phyloP scores from a whole-genome alignment of 2,113 vertebrate genomes.

The Heteronetta atricapilla region DNA sequence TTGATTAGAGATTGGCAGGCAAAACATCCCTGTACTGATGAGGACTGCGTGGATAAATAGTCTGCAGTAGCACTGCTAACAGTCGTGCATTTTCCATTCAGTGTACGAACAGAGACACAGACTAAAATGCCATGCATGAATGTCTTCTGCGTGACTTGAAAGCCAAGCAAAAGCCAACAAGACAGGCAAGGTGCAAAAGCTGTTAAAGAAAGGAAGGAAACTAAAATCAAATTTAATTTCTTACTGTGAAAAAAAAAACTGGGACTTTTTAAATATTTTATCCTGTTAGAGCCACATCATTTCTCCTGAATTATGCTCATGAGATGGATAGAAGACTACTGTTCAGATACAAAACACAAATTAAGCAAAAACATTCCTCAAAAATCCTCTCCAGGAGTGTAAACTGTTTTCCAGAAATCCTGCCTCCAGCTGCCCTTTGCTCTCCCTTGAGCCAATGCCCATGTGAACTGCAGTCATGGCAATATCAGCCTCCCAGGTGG shows the following conservation, averaged over 20 bases:
- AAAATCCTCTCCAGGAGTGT: neutral
- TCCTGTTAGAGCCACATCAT: neutral
- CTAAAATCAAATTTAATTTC: neutral
- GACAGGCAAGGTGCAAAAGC: neutral
- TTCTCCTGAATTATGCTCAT: neutral
- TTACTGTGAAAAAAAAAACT: neutral
- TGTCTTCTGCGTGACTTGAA: neutral
- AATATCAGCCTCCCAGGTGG: neutral
- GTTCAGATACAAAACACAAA: neutral
- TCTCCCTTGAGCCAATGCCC: neutral
- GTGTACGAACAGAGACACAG: neutral
- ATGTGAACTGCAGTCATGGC: neutral
- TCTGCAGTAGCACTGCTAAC: neutral
- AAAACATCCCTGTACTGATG: neutral
- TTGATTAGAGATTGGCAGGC: conserved; percentile 45
- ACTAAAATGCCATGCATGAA: neutral
- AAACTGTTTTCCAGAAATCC: neutral
- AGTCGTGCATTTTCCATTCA: neutral
- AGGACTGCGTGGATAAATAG: conserved; percentile 22
- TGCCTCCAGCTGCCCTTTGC: neutral
- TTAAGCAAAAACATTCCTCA: neutral
- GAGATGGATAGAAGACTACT: neutral
- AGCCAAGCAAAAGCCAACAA: neutral
- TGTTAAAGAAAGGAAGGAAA: neutral
- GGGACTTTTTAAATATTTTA: neutral